A percentile compares a stretch with the other conserved stretches of the same genome.
These are phyloP conservation scores for Scalopus aquaticus DNA, from an alignment of 2,113 vertebrate genomes.

Conservation along the genomic window DNA sequence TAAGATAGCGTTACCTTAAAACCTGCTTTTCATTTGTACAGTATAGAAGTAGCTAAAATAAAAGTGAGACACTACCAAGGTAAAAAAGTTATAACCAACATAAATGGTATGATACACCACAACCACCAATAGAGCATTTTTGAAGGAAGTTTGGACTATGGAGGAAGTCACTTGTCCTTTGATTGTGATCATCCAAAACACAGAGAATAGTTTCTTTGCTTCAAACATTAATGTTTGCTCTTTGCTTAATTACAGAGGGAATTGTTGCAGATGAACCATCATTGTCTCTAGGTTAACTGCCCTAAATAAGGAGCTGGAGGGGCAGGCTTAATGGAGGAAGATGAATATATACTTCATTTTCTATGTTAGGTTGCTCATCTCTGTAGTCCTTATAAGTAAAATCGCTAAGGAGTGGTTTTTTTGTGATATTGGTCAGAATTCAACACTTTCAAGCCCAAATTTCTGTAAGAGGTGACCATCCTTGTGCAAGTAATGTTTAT, in stretches of 20 bases:
- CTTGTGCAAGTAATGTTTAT: background rate
- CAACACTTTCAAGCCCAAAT: background rate
- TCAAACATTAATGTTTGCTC: conserved; percentile 35
- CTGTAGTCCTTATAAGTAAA: conserved; percentile 26
- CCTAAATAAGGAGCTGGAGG: background rate
- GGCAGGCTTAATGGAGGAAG: background rate
- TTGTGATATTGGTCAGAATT: background rate
- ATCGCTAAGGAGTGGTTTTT: background rate
- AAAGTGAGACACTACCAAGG: background rate
- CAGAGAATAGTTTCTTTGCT: conserved; percentile 43
- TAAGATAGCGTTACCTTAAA: background rate
- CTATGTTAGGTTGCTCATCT: conserved; percentile 17
- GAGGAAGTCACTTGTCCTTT: conserved; percentile 1
- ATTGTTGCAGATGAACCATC: background rate
- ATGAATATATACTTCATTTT: conserved; percentile 10
- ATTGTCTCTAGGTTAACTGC: background rate
- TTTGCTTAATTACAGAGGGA: background rate
- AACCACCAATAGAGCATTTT: background rate
- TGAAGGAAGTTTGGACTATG: background rate
- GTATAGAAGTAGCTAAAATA: background rate
- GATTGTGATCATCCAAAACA: background rate
- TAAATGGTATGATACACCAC: background rate
- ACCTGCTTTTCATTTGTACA: background rate
- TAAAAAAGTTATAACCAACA: background rate
- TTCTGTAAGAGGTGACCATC: background rate